Base-by-base conservation (phyloP, 2,797 vertebrate genomes). In the Anolis apletophallus region DNA sequence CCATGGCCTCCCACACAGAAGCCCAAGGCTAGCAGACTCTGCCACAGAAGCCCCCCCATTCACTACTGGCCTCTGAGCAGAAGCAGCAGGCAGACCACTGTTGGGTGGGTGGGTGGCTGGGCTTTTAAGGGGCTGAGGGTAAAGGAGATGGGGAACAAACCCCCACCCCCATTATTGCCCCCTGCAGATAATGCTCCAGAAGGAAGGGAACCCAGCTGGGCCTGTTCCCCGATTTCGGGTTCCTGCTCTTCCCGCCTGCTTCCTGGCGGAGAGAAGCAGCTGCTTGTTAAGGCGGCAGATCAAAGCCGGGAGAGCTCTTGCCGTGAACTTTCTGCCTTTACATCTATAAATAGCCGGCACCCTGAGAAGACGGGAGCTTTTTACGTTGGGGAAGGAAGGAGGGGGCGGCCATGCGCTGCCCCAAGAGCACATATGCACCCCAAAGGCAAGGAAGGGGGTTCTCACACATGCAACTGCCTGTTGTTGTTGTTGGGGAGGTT, bases 301-400 rank as follows among this genome's bases (percentile, higher is more conserved):
- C 59, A 67, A 67, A 61, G 67, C 16, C 46, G 5, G 5, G 46
- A 12, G 50, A 80, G 61, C 67, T 59, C 52, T 46, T 36, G 9
- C 81, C 5, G 54, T 59, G 69, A 59, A 72, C 69, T 73, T 54
- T 36, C 59, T 26, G 32, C 21, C n/a, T 3, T 8, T 2, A 46
- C n/a, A 29, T 32, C 68, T 59, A 83, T 72, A 73, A 83, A 83
- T 57, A 83, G 81, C 34, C 29, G 54, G 26, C 34, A 3, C 69
- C 52, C 32, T 7, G 34, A 59, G 34, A 40, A 59, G 26, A 9
- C 0, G 14, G 34, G 32, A 34, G 11, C 10, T 32, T 21, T 46
- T 46, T 7, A 46, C 7, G 80, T 14, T 40, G 26, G 26, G 40
- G 19, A 12, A 10, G 23, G 59, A 0, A 9, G 23, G 40, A 17